phyloP scores from a whole-genome alignment of 2,888 invertebrate species.

The Taenaris catops region DNA sequence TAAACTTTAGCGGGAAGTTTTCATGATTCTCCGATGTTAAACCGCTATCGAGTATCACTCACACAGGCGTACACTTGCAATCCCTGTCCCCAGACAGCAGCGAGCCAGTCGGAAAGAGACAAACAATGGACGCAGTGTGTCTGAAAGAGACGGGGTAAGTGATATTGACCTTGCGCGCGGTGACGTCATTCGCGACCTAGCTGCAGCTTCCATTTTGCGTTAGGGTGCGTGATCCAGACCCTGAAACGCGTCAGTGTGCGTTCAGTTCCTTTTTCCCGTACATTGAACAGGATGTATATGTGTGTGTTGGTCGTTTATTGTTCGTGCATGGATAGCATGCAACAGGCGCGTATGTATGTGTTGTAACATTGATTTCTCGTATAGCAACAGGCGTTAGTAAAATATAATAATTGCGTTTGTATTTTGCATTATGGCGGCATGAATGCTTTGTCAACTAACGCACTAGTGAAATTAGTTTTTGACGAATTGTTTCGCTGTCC shows the following conservation, averaged over 20 bases:
- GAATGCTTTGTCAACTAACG: no score
- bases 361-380: slow-evolving; percentile 67
- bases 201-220: slow-evolving; percentile 57
- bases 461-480: slow-evolving; percentile 11
- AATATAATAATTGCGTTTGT: slow-evolving; percentile 16
- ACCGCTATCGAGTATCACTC: slow-evolving; percentile 17
- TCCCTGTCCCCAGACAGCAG: slow-evolving; percentile 58
- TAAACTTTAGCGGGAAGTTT: slow-evolving; percentile 16
- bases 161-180: slow-evolving; percentile 75
- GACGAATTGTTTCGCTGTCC: no score
- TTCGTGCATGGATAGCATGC: slow-evolving; percentile 30
- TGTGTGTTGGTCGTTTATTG: slow-evolving; percentile 12
- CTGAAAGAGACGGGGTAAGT: slow-evolving; percentile 43
- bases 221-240: slow-evolving; percentile 72
- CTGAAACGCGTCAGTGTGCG: slow-evolving; percentile 49
- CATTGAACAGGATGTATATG: slow-evolving; percentile 17
- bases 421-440: slow-evolving; percentile 13
- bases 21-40: slow-evolving; percentile 9
- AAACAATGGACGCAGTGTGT: slow-evolving; percentile 18
- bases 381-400: slow-evolving; percentile 29
- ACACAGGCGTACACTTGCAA: slow-evolving; percentile 37
- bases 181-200: slow-evolving; percentile 83
- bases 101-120: slow-evolving; percentile 51
- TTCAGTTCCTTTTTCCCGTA: slow-evolving; percentile 24
- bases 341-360: slow-evolving; percentile 45